A percentile compares a stretch with the other conserved stretches of the same genome.
Conservation (phyloP, 2,113 vertebrate genomes). For the Engystomops pustulosus region DNA sequence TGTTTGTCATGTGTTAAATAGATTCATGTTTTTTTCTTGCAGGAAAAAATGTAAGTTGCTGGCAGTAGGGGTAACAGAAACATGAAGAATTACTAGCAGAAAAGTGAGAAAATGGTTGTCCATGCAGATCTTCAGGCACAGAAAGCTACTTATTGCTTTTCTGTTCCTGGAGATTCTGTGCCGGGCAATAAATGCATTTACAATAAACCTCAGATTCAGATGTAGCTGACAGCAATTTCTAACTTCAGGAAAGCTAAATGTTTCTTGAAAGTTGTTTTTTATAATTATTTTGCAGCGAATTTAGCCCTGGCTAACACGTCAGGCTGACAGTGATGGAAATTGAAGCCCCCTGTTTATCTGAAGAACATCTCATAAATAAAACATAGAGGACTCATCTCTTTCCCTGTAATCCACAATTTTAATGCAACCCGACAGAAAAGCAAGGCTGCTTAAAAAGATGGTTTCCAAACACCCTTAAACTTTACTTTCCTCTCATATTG, state of each 20-base stretch:
- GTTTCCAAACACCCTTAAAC: slow-evolving; percentile 27
- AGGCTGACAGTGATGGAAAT: slow-evolving; percentile 46
- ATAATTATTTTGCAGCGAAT: slow-evolving; percentile 47
- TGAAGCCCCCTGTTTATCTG: slow-evolving; percentile 52
- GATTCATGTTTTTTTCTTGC: slow-evolving; percentile 24
- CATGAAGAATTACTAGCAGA: not conserved
- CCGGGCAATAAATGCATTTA: slow-evolving; percentile 44
- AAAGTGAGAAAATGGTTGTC: slow-evolving; percentile 1
- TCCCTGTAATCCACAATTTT: slow-evolving; percentile 48
- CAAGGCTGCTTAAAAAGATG: slow-evolving; percentile 19
- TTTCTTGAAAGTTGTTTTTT: slow-evolving; percentile 52
- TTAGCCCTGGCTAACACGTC: slow-evolving; percentile 33
- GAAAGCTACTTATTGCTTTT: not conserved
- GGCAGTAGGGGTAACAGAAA: not conserved
- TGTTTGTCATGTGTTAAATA: slow-evolving; percentile 37
- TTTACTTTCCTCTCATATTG: not conserved
- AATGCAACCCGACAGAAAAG: slow-evolving; percentile 43
- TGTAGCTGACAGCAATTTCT: slow-evolving; percentile 48
- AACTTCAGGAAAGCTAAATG: slow-evolving; percentile 49
- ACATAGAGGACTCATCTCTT: slow-evolving; percentile 42
- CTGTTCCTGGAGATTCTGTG: not conserved
- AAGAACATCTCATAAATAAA: slow-evolving; percentile 55
- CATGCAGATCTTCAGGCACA: slow-evolving; percentile 11
- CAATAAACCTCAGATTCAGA: slow-evolving; percentile 31
- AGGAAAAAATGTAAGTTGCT: slow-evolving; percentile 11